Evolutionary conservation across 1,140 invertebrate species (phyloP).

Genomic region (Penaeus japonicus): DNA sequence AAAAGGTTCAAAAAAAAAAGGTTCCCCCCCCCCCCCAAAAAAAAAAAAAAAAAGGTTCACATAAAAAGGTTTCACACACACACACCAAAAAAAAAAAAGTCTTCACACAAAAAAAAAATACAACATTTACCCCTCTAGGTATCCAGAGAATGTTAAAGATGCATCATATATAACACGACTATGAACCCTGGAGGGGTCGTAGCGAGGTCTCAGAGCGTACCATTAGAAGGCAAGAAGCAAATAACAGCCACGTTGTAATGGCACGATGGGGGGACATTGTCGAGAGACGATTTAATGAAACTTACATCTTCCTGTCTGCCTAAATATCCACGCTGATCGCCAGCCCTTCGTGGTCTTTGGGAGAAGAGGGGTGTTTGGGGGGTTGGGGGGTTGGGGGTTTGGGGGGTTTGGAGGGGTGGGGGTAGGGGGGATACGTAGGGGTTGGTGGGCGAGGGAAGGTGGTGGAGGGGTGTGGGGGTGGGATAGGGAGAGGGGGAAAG

Average conservation of each 20-base stretch:
- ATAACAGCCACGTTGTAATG: slow-evolving; percentile 42
- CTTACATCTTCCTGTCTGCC: slow-evolving; percentile 47
- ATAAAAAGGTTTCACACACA: not conserved
- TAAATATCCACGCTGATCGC: slow-evolving; percentile 47
- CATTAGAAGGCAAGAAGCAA: slow-evolving; percentile 56
- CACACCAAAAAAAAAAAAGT: not conserved
- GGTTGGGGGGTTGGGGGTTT: too few relatives aligned
- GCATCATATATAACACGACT: slow-evolving; percentile 35
- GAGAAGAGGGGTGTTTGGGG: too few relatives aligned
- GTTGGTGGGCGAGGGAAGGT: too few relatives aligned
- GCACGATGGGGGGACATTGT: slow-evolving; percentile 36
- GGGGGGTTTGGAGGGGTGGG: too few relatives aligned
- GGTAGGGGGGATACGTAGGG: too few relatives aligned
- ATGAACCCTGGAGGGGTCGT: slow-evolving; percentile 49
- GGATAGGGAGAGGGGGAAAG: too few relatives aligned
- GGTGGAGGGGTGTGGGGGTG: too few relatives aligned
- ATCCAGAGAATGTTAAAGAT: slow-evolving; percentile 44
- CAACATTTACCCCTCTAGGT: slow-evolving; percentile 22
- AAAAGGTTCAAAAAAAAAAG: not conserved
- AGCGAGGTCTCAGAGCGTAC: slow-evolving; percentile 35
- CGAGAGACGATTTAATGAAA: slow-evolving; percentile 51
- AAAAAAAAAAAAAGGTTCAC: too few relatives aligned
- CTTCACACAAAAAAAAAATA: not conserved
- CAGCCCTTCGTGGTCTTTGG: not conserved
- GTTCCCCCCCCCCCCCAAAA: not conserved